These are phyloP conservation scores for Drosophila yakuba DNA, from an alignment of 1,140 invertebrate genomes.

Conservation along the genomic window DNA sequence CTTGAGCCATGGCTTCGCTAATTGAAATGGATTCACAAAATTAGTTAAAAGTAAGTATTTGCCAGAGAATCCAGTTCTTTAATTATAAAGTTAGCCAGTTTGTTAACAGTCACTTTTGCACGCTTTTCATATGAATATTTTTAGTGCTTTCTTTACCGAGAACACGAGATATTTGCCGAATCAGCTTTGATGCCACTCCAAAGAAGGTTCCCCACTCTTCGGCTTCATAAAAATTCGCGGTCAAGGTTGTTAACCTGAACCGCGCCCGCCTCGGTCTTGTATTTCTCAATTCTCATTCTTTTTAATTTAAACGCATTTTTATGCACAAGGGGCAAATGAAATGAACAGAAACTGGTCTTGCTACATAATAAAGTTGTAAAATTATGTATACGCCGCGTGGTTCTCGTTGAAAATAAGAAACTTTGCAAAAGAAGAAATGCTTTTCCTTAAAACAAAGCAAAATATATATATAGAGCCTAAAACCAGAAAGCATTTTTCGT, in stretches of 20 bases:
- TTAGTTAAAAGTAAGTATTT: conserved; percentile 18
- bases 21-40: conserved; percentile 28
- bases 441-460: neutral
- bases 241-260: conserved; percentile 77
- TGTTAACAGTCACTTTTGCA: neutral
- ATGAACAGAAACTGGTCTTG: conserved; percentile 30
- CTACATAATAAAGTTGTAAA: conserved; percentile 58
- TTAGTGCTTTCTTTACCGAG: conserved; percentile 18
- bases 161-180: conserved; percentile 13
- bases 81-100: neutral
- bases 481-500: too few relatives aligned
- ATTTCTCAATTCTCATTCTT: conserved; percentile 36
- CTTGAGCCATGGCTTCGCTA: conserved; percentile 15
- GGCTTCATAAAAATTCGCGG: conserved; percentile 59
- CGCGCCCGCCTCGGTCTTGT: conserved; percentile 25
- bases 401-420: too few relatives aligned
- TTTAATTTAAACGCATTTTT: conserved; percentile 56
- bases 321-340: conserved; percentile 30
- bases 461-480: neutral
- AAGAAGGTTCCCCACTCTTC: conserved; percentile 21
- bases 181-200: conserved; percentile 4
- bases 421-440: too few relatives aligned
- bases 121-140: neutral
- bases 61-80: neutral
- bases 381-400: conserved; percentile 67